These are phyloP conservation scores for Amphiprion ocellaris DNA, from an alignment of 2,113 vertebrate species.

Conservation along the genomic window DNA sequence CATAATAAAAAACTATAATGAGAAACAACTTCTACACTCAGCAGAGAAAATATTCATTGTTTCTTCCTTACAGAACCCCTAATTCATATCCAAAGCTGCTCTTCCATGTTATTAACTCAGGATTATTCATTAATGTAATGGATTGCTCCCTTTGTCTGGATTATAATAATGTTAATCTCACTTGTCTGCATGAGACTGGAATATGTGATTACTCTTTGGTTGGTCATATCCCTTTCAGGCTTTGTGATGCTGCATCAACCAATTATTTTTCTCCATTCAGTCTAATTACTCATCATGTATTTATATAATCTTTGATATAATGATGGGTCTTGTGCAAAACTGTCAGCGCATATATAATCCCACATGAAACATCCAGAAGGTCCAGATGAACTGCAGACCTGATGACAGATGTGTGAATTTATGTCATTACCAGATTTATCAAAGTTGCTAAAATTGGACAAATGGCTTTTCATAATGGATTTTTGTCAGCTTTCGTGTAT, in stretches of 20 bases:
- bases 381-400: constrained; percentile 31
- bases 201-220: constrained; percentile 26
- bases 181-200: constrained; percentile 32
- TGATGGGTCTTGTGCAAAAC: neutral
- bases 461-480: constrained; percentile 17
- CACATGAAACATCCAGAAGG: constrained; percentile 19
- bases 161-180: constrained; percentile 68
- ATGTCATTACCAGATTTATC: constrained; percentile 32
- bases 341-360: neutral
- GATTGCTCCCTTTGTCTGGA: constrained; percentile 63
- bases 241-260: constrained; percentile 3
- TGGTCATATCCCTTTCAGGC: neutral
- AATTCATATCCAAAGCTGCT: constrained; percentile 37
- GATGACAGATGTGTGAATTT: constrained; percentile 46
- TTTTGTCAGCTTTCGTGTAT: constrained; percentile 25
- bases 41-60: constrained; percentile 1
- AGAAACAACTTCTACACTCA: neutral
- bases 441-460: constrained; percentile 29
- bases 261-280: constrained; percentile 12
- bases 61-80: constrained; percentile 31
- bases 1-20: neutral
- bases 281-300: constrained; percentile 27
- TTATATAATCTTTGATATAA: constrained; percentile 43
- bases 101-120: constrained; percentile 38
- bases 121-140: constrained; percentile 64